Evolutionary conservation across 2,888 invertebrate species (phyloP).

Genomic region (Rhagonycha fulva): DNA sequence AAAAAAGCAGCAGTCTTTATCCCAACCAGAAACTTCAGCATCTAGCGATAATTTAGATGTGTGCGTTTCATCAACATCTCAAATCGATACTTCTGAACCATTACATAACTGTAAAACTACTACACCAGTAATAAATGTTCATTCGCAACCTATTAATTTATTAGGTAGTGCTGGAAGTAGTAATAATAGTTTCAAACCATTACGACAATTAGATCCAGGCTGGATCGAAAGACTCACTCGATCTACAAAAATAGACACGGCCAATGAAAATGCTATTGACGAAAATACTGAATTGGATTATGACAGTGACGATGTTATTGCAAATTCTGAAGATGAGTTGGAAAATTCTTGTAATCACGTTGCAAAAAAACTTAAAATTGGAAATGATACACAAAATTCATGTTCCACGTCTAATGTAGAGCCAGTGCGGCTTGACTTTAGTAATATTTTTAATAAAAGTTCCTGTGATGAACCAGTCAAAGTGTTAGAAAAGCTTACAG

Average conservation of each 20-base stretch:
- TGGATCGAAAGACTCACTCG: constrained; percentile 62
- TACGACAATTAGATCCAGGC: constrained; percentile 58
- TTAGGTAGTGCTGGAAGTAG: constrained; percentile 43
- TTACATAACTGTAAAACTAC: constrained; percentile 24
- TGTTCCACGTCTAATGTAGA: background rate
- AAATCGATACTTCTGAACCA: background rate
- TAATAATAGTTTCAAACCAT: constrained; percentile 38
- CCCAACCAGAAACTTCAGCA: constrained; percentile 28
- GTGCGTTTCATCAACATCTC: background rate
- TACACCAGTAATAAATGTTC: constrained; percentile 17
- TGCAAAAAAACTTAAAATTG: constrained; percentile 42
- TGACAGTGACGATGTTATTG: constrained; percentile 72
- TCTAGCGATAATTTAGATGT: background rate
- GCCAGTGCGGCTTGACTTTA: constrained; percentile 7
- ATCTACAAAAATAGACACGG: constrained; percentile 29
- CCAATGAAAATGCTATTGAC: constrained; percentile 44
- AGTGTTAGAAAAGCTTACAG: background rate
- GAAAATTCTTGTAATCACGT: constrained; percentile 33
- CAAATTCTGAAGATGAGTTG: constrained; percentile 50
- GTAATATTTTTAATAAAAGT: constrained; percentile 17
- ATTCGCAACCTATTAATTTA: constrained; percentile 44
- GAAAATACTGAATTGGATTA: constrained; percentile 44
- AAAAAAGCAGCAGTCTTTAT: constrained; percentile 37
- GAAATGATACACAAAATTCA: background rate
- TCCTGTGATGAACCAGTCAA: background rate